A percentile compares a stretch with the other conserved stretches of the same genome.
These are phyloP conservation scores for Spinus pinus DNA, from an alignment of 2,797 vertebrate species.

Conservation along the genomic window DNA sequence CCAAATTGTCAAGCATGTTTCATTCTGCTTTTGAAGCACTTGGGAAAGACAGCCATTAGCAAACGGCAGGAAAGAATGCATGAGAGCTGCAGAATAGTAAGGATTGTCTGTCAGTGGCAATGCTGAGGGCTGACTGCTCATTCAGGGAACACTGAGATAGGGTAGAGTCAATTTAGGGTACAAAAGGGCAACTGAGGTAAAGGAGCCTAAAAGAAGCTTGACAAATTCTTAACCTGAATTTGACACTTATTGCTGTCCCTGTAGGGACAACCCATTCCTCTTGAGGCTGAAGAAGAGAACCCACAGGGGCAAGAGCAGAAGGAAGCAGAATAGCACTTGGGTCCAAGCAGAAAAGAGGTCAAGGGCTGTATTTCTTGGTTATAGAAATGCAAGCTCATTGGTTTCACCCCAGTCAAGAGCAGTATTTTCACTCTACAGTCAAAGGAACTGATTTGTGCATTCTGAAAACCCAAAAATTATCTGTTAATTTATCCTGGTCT, in stretches of 20 bases:
- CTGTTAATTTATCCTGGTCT: not conserved
- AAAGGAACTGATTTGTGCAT: not conserved
- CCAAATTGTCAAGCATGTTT: not conserved
- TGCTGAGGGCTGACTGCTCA: not conserved
- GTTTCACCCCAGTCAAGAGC: not conserved
- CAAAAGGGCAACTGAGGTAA: not conserved
- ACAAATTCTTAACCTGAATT: not conserved
- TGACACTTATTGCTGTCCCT: not conserved
- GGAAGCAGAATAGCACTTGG: not conserved
- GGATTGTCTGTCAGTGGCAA: not conserved
- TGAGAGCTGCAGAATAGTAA: not conserved
- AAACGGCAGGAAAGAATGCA: not conserved
- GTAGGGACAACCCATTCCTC: not conserved
- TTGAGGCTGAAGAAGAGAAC: not conserved
- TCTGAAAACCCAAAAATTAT: not conserved
- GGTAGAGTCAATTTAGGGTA: not conserved
- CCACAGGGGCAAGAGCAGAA: not conserved
- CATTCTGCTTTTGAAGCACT: conserved; percentile 6
- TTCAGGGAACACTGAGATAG: not conserved
- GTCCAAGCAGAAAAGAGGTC: not conserved
- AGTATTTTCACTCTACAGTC: not conserved
- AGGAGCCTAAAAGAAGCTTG: not conserved
- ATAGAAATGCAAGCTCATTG: not conserved
- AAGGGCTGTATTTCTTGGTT: not conserved
- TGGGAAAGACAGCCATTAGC: not conserved